Percentiles rank a stretch among this genome's conserved stretches.
Conservation (phyloP, 2,888 invertebrate genomes). For the Cheilosia scutellata region DNA sequence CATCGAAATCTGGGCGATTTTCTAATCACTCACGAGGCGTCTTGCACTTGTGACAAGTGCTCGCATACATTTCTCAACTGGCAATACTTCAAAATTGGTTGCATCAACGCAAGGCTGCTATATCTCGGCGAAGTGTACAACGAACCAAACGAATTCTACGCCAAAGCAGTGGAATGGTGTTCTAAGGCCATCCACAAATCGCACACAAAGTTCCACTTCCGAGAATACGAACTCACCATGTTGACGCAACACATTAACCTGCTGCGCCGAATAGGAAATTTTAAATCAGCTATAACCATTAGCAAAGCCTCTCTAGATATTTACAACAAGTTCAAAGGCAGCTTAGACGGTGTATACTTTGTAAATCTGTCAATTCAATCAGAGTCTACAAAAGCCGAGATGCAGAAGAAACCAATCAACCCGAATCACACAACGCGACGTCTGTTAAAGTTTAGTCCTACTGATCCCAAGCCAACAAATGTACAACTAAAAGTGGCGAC, state of each 20-base stretch:
- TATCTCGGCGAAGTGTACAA: slow-evolving; percentile 79
- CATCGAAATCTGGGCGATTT: slow-evolving; percentile 44
- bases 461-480: background rate
- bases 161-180: slow-evolving; percentile 77
- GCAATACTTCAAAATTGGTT: slow-evolving; percentile 80
- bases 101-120: slow-evolving; percentile 80
- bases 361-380: slow-evolving; percentile 51
- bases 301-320: slow-evolving; percentile 55
- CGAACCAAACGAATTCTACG: slow-evolving; percentile 79
- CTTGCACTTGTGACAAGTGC: slow-evolving; percentile 72
- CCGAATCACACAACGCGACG: slow-evolving; percentile 22
- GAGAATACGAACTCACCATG: slow-evolving; percentile 69
- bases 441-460: slow-evolving; percentile 52
- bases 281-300: slow-evolving; percentile 77
- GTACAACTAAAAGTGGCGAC: background rate
- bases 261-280: slow-evolving; percentile 78
- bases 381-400: slow-evolving; percentile 37
- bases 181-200: slow-evolving; percentile 41
- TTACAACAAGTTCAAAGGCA: slow-evolving; percentile 48
- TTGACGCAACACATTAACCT: slow-evolving; percentile 79
- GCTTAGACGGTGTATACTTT: slow-evolving; percentile 46
- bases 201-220: slow-evolving; percentile 53
- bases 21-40: slow-evolving; percentile 48
- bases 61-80: slow-evolving; percentile 77
- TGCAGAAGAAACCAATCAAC: slow-evolving; percentile 20